Conservation (phyloP, 2,888 invertebrate species). For the Apamea crenata region DNA sequence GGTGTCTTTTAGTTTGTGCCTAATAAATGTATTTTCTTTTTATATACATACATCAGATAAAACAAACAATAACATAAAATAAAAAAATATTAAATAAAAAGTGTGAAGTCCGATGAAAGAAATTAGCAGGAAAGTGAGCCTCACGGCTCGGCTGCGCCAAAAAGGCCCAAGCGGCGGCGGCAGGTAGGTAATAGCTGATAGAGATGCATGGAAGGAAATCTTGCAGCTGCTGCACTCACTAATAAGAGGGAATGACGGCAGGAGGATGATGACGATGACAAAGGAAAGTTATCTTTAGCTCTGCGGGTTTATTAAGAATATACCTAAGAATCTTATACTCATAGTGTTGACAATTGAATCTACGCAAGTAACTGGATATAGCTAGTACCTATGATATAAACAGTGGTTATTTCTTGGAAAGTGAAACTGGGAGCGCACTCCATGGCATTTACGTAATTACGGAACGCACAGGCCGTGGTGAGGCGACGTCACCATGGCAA, state of each 20-base stretch:
- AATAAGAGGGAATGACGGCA: not conserved
- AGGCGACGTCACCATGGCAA: constrained; percentile 77
- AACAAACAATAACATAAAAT: too few species aligned
- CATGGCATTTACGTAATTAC: constrained; percentile 80
- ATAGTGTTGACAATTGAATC: not conserved
- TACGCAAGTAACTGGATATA: not conserved
- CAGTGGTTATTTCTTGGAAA: constrained; percentile 72
- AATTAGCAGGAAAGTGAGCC: too few species aligned
- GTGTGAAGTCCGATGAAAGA: too few species aligned
- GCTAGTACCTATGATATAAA: constrained; percentile 11
- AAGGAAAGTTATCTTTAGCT: not conserved
- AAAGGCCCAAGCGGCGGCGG: too few species aligned
- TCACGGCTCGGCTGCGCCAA: too few species aligned
- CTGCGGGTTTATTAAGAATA: not conserved
- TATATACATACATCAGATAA: too few species aligned
- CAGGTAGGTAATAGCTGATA: too few species aligned
- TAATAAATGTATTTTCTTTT: too few species aligned
- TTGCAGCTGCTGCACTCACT: not conserved
- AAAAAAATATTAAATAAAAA: too few species aligned
- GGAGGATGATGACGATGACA: not conserved
- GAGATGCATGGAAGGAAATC: not conserved
- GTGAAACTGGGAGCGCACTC: constrained; percentile 75
- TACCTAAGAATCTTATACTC: not conserved
- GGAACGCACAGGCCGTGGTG: constrained; percentile 73
- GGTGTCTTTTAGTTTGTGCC: too few species aligned